A percentile compares a stretch with the other conserved stretches of the same genome.
These are phyloP conservation scores for Nephrocerus scutellatus DNA, from an alignment of 2,888 invertebrate genomes.

Conservation along the genomic window DNA sequence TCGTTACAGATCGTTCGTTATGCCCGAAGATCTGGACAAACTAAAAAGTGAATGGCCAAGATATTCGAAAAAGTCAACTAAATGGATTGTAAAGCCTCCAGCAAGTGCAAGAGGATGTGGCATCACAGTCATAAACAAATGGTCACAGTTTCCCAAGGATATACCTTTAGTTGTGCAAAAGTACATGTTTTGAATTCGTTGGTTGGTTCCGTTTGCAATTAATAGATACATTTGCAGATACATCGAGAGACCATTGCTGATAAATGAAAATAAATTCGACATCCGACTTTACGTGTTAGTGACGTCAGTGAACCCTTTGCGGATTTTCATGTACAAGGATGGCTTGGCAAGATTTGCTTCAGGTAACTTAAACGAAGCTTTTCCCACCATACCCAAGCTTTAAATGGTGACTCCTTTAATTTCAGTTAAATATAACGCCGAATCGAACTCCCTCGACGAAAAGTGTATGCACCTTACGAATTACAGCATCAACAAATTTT, in stretches of 20 bases:
- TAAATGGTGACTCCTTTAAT: neutral
- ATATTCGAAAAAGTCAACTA: slow-evolving; percentile 65
- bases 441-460: slow-evolving; percentile 69
- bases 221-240: slow-evolving; percentile 48
- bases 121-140: slow-evolving; percentile 87
- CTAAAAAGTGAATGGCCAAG: slow-evolving; percentile 84
- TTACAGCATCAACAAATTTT: slow-evolving; percentile 85
- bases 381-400: too few species aligned
- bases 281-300: slow-evolving; percentile 91
- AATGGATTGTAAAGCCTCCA: slow-evolving; percentile 97
- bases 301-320: slow-evolving; percentile 87
- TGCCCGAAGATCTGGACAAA: slow-evolving; percentile 78
- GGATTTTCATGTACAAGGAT: slow-evolving; percentile 91
- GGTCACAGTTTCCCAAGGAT: slow-evolving; percentile 90
- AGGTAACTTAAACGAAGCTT: slow-evolving; percentile 50
- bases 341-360: slow-evolving; percentile 95
- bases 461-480: slow-evolving; percentile 89
- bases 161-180: slow-evolving; percentile 86
- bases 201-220: neutral
- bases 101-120: slow-evolving; percentile 96
- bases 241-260: slow-evolving; percentile 74
- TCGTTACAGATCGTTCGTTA: slow-evolving; percentile 65
- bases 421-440: slow-evolving; percentile 74
- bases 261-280: slow-evolving; percentile 96
- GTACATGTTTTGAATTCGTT: slow-evolving; percentile 23